Evolutionary conservation across 2,888 invertebrate genomes (phyloP).

Genomic region (Eristalinus sepulchralis): DNA sequence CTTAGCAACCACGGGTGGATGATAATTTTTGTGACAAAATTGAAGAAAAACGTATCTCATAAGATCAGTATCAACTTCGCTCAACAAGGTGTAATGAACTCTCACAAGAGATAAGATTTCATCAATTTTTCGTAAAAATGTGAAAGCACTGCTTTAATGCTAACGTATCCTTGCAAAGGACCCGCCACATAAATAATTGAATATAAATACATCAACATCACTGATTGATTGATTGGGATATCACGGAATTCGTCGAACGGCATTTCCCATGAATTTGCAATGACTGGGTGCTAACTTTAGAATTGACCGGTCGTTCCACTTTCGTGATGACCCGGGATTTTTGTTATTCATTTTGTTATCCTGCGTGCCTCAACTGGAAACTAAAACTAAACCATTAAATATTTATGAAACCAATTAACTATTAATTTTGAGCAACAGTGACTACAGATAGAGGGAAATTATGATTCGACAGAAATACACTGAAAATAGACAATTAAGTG

Average conservation of each 20-base stretch:
- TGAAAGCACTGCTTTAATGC: too few relatives aligned
- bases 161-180: not conserved
- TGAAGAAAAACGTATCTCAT: not conserved
- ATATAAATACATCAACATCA: not conserved
- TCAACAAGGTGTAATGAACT: not conserved
- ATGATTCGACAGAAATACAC: too few relatives aligned
- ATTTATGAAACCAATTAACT: too few relatives aligned
- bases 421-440: too few relatives aligned
- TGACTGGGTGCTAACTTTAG: not conserved
- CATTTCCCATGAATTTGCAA: not conserved
- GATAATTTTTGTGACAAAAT: not conserved
- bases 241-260: not conserved
- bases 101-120: not conserved
- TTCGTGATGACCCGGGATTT: too few relatives aligned
- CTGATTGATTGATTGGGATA: not conserved
- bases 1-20: not conserved
- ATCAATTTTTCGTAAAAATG: not conserved
- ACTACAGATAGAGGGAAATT: too few relatives aligned
- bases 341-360: too few relatives aligned
- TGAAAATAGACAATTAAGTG: too few relatives aligned
- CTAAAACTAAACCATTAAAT: too few relatives aligned
- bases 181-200: not conserved
- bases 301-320: not conserved
- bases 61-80: not conserved
- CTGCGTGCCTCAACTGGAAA: too few relatives aligned